Evolutionary conservation across 2,797 vertebrate genomes (phyloP).

Genomic region (Malacoraja senta): DNA sequence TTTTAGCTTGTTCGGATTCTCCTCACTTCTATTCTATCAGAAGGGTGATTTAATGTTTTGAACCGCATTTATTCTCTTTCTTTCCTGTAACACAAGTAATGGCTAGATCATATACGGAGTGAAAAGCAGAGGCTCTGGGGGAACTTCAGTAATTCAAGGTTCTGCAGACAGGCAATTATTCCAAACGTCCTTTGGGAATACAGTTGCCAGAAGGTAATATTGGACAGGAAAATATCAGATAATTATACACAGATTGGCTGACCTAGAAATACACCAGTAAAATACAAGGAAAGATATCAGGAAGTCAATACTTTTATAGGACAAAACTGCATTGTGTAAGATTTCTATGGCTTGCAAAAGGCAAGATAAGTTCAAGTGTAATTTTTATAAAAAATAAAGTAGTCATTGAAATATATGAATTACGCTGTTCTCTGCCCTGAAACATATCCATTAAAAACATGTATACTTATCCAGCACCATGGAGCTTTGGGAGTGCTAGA

Average conservation of each 20-base stretch:
- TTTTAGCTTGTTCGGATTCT: neutral
- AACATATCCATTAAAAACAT: neutral
- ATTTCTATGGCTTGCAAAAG: neutral
- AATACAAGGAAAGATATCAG: neutral
- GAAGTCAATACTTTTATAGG: neutral
- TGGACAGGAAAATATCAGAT: conserved; percentile 8
- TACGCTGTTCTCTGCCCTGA: too few species aligned
- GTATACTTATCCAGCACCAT: too few species aligned
- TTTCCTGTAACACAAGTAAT: neutral
- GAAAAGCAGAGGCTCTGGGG: neutral
- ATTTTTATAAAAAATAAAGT: neutral
- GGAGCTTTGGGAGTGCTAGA: too few species aligned
- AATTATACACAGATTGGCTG: conserved; percentile 26
- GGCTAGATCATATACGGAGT: neutral
- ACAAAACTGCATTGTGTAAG: neutral
- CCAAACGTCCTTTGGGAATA: conserved; percentile 8
- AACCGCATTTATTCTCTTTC: neutral
- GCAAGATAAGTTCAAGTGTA: neutral
- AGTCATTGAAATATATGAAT: neutral
- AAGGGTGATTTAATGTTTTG: neutral
- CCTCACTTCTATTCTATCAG: neutral
- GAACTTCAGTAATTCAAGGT: conserved; percentile 2
- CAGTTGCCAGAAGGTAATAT: conserved; percentile 31
- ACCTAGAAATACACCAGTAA: neutral
- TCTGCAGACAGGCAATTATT: conserved; percentile 33